Percentiles rank a stretch among this genome's conserved stretches.
These are phyloP conservation scores for Dicrurus megarhynchus DNA, from an alignment of 2,113 vertebrate species.

Conservation along the genomic window DNA sequence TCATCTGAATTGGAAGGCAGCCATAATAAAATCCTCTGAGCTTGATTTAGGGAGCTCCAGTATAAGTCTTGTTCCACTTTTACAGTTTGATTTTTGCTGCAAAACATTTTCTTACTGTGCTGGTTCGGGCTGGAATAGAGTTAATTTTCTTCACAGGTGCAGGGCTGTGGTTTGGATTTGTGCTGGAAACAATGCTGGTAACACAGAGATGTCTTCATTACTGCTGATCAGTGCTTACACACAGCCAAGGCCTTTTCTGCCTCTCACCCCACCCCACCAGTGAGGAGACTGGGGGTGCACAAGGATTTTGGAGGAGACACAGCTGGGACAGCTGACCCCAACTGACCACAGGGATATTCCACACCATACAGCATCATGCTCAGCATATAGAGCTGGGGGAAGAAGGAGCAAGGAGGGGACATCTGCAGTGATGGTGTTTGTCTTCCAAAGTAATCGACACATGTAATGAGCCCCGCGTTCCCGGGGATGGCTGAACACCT, in stretches of 20 bases:
- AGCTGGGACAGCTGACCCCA: not conserved
- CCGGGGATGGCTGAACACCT: not conserved
- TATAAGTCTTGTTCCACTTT: not conserved
- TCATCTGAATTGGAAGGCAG: not conserved
- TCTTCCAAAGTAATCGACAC: rapidly evolving
- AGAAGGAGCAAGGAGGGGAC: not conserved
- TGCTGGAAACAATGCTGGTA: not conserved
- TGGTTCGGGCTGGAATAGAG: not conserved
- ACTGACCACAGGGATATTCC: not conserved
- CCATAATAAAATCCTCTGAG: not conserved
- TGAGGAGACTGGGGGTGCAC: rapidly evolving
- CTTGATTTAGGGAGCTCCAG: not conserved
- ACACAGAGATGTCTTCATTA: not conserved
- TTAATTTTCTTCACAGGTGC: not conserved
- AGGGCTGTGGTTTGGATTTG: not conserved
- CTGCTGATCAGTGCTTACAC: not conserved
- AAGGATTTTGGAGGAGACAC: not conserved
- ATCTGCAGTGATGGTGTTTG: not conserved
- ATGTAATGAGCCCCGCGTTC: not conserved
- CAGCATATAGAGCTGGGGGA: not conserved
- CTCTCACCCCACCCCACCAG: not conserved
- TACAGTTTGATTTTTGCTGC: not conserved
- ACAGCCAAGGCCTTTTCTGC: not conserved
- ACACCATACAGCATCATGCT: not conserved
- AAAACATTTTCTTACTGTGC: not conserved